A percentile compares a stretch with the other conserved stretches of the same genome.
These are phyloP conservation scores for Pristionchus mayeri DNA, from an alignment of 2,888 invertebrate species.

Conservation along the genomic window DNA sequence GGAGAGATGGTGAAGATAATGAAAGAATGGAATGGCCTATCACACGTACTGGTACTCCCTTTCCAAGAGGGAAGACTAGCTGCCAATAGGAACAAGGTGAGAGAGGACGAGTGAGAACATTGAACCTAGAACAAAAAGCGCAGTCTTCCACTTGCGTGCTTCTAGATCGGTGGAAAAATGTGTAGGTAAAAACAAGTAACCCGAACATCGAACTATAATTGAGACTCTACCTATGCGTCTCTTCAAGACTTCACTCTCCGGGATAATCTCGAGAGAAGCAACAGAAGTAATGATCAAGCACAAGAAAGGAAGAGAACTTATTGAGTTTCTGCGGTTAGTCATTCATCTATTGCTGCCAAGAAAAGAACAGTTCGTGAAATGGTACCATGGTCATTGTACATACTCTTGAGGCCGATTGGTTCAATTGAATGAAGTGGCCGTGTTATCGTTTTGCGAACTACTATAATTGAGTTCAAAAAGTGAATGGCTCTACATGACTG, in stretches of 20 bases:
- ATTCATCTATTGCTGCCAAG: no score
- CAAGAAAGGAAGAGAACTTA: neutral
- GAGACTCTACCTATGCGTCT: neutral
- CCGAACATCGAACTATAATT: neutral
- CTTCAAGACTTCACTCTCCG: slow-evolving; percentile 45
- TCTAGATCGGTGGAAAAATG: no score
- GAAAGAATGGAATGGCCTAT: slow-evolving; percentile 16
- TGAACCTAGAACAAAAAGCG: no score
- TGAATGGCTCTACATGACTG: neutral
- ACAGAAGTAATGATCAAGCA: slow-evolving; percentile 22
- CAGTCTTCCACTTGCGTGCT: no score
- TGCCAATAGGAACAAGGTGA: neutral
- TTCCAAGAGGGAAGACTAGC: slow-evolving; percentile 31
- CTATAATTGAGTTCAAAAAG: neutral
- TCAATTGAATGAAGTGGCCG: no score
- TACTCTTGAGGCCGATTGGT: no score
- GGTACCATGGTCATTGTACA: no score
- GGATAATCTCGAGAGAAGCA: neutral
- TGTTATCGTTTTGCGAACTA: no score
- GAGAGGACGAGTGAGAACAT: no score
- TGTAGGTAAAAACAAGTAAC: no score
- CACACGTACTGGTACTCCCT: neutral
- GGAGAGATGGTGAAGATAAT: slow-evolving; percentile 41
- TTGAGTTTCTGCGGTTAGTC: slow-evolving; percentile 33
- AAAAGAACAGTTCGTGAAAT: no score